Evolutionary conservation across 2,113 vertebrate species (phyloP).

Genomic region (Sprattus sprattus): DNA sequence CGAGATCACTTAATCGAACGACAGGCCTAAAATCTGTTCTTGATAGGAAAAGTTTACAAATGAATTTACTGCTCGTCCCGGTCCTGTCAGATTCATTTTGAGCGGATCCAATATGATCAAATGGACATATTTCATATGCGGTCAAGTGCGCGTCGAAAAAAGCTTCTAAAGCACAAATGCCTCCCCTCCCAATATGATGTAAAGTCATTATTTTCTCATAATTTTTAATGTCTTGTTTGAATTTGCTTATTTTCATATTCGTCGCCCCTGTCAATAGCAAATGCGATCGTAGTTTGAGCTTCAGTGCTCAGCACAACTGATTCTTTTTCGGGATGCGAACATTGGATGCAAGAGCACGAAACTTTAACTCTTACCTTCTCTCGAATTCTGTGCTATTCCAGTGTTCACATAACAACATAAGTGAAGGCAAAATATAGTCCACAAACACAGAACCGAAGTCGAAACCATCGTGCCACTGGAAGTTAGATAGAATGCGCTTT

Average conservation of each 20-base stretch:
- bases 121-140: neutral
- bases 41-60: neutral
- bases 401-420: conserved; percentile 77
- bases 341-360: conserved; percentile 51
- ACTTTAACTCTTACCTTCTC: conserved; percentile 91
- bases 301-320: neutral
- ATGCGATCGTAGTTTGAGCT: neutral
- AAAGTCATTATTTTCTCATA: neutral
- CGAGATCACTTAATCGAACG: neutral
- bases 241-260: neutral
- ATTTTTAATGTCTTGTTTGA: neutral
- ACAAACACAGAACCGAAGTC: conserved; percentile 75
- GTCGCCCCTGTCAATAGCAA: neutral
- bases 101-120: neutral
- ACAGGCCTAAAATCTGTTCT: neutral
- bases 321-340: conserved; percentile 34
- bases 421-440: conserved; percentile 88
- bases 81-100: neutral
- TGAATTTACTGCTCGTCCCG: neutral
- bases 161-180: neutral
- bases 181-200: neutral
- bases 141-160: neutral
- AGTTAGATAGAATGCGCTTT: conserved; percentile 63
- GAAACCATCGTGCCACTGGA: conserved; percentile 83
- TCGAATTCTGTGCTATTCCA: conserved; percentile 88